Conservation (phyloP, 2,888 invertebrate species). For the Apodemia hepburni region DNA sequence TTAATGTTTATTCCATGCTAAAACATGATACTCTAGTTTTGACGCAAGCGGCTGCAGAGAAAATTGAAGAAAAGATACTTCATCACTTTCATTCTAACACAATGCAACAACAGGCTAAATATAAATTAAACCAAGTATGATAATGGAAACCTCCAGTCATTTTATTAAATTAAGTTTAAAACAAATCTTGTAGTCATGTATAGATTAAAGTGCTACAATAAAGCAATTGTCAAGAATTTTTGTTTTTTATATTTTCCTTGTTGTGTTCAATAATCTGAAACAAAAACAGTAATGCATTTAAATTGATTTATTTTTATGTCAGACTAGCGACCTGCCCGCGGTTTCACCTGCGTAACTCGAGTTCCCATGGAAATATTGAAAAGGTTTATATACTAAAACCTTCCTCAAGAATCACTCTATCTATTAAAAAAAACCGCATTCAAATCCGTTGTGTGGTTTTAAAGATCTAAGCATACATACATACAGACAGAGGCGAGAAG, state of each 20-base stretch:
- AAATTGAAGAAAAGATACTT: slow-evolving; percentile 89
- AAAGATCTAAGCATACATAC: too few species aligned
- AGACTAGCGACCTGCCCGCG: too few species aligned
- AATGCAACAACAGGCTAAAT: slow-evolving; percentile 63
- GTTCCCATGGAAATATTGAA: too few species aligned
- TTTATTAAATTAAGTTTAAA: slow-evolving; percentile 25
- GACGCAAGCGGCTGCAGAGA: slow-evolving; percentile 90
- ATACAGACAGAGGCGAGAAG: too few species aligned
- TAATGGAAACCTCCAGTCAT: slow-evolving; percentile 17
- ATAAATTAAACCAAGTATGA: slow-evolving; percentile 81
- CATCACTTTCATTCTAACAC: slow-evolving; percentile 84
- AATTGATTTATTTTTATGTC: too few species aligned
- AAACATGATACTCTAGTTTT: slow-evolving; percentile 97
- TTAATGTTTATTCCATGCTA: slow-evolving; percentile 98
- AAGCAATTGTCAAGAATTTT: slow-evolving; percentile 23
- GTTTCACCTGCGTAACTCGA: too few species aligned
- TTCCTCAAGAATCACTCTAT: too few species aligned
- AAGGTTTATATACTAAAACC: too few species aligned
- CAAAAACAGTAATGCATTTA: slow-evolving; percentile 11
- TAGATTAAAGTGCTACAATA: slow-evolving; percentile 9
- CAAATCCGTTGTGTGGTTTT: too few species aligned
- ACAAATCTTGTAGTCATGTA: background rate
- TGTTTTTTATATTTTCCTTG: slow-evolving; percentile 22
- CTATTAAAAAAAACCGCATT: too few species aligned
- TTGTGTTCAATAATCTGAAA: slow-evolving; percentile 37